Conservation (phyloP, 2,113 vertebrate species). For the Larimichthys crocea region DNA sequence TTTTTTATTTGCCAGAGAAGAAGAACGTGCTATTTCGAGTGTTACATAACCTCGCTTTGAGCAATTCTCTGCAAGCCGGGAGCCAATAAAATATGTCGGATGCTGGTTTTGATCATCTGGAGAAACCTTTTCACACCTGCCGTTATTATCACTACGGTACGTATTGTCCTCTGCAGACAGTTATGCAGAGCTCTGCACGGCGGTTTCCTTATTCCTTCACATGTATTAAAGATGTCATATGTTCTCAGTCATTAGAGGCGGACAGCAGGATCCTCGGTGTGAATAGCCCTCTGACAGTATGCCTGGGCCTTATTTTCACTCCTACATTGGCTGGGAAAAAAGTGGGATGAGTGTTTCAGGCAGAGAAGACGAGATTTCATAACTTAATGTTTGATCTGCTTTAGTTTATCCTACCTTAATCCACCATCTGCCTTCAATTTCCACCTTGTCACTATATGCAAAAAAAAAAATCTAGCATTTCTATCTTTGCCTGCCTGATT, state of each 20-base stretch:
- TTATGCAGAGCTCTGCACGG: slow-evolving; percentile 24
- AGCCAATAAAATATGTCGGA: not conserved
- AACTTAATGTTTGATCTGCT: slow-evolving; percentile 1
- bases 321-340: not conserved
- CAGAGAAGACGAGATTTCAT: slow-evolving; percentile 17
- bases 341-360: slow-evolving; percentile 2
- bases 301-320: slow-evolving; percentile 30
- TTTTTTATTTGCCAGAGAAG: slow-evolving; percentile 11
- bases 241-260: slow-evolving; percentile 57
- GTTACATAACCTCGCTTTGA: not conserved
- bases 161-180: slow-evolving; percentile 27
- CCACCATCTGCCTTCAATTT: slow-evolving; percentile 33
- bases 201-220: slow-evolving; percentile 25
- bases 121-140: slow-evolving; percentile 28
- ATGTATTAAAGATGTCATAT: slow-evolving; percentile 44
- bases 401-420: slow-evolving; percentile 17
- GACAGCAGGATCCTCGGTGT: slow-evolving; percentile 29
- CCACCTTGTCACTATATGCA: slow-evolving; percentile 15
- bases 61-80: not conserved
- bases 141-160: not conserved
- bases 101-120: slow-evolving; percentile 3
- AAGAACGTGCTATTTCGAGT: not conserved
- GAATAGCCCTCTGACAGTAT: slow-evolving; percentile 33
- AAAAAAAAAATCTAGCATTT: slow-evolving; percentile 25
- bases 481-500: slow-evolving; percentile 31